A percentile compares a stretch with the other conserved stretches of the same genome.
These are phyloP conservation scores for Papilio helenus DNA, from an alignment of 1,140 invertebrate genomes.

Conservation along the genomic window DNA sequence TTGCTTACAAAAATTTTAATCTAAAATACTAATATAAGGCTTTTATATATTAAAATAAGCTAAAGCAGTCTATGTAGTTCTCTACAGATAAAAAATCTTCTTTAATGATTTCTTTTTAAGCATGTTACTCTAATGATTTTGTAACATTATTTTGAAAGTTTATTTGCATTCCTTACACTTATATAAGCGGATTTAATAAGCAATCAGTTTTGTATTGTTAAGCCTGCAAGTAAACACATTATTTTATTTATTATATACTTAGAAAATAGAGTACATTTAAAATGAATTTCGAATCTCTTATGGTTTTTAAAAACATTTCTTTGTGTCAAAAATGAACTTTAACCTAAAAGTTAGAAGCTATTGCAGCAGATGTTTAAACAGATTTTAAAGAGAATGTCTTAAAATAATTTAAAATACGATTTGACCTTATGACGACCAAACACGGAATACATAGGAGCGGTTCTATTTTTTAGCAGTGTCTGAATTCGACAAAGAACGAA, in stretches of 20 bases:
- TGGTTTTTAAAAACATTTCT: background rate
- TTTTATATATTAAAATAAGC: background rate
- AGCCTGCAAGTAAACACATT: background rate
- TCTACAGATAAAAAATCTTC: slow-evolving; percentile 1
- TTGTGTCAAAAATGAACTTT: background rate
- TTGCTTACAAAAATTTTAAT: background rate
- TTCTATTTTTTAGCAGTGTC: too few relatives aligned
- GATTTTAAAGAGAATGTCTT: background rate
- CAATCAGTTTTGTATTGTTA: background rate
- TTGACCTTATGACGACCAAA: background rate
- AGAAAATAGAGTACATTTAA: too few relatives aligned
- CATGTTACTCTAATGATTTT: background rate
- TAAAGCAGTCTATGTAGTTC: background rate
- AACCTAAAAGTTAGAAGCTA: background rate
- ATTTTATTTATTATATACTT: background rate
- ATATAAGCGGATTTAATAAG: background rate
- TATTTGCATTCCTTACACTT: background rate
- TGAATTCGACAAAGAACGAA: too few relatives aligned
- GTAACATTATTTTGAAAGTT: background rate
- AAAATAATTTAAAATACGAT: background rate
- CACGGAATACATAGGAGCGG: background rate
- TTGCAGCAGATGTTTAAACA: too few relatives aligned
- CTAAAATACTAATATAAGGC: slow-evolving; percentile 10
- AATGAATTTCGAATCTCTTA: too few relatives aligned
- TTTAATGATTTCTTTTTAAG: background rate